Base-by-base conservation (phyloP, 2,888 invertebrate genomes). In the Chrysolina americana region DNA sequence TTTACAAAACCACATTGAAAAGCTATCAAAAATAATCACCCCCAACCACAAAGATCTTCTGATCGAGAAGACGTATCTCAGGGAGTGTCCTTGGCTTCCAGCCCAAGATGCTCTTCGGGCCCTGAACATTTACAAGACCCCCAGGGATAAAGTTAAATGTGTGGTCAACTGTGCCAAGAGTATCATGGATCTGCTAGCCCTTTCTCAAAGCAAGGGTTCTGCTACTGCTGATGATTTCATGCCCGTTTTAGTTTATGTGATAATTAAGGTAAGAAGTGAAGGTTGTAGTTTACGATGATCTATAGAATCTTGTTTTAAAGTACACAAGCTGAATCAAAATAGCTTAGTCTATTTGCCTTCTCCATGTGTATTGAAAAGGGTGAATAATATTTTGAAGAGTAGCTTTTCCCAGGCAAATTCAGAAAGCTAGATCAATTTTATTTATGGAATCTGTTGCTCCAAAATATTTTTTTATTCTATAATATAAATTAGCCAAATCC, bases 151-250 rank as follows among this genome's bases (percentile, higher is more conserved):
- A 89, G 90, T 92, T 5, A 81, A 82, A 84, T 96, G 96, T 87
- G 92, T 96, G 44, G 91, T 94, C 85, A 92, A 97, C 69, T 98
- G 98, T 87, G 95, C 98, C 81, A 94, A 94, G 47, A 96, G 97
- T 77, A 97, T 99, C 81, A 96, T 98, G 94, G 96, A 98, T 87
- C 91, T 99, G 80, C 90, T 99, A 79, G 94, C 95, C 41, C 92
- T 98, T 89, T 94, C 96, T 53, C 94, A 95, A 66, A 93, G 93
- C 81, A 90, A 92, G 62, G 90, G 92, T 65, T 92, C 94, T 23
- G 94, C 97, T 36, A 96, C 98, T 2, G 95, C 96, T 0, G 99
- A 99, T 89, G 98, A 99, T 89, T 93, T 99, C 85, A 95, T 97
- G 84, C 99, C 99, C 1, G 98, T 98, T 28, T 92, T 99, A 78